These are phyloP conservation scores for Drosophila azteca DNA, from an alignment of 1,140 invertebrate genomes.

Conservation along the genomic window DNA sequence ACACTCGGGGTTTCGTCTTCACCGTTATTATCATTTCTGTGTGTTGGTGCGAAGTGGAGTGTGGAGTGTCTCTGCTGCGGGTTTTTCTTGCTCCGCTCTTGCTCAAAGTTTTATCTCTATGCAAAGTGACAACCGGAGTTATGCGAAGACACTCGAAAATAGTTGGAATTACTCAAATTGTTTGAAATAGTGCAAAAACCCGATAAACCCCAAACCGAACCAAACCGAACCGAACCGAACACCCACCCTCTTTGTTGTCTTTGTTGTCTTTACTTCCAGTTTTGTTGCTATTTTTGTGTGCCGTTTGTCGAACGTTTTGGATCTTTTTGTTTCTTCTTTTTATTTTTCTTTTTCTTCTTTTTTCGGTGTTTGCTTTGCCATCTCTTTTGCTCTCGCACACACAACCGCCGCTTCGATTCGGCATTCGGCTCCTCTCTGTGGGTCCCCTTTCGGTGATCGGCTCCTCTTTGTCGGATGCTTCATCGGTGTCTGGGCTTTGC, in stretches of 20 bases:
- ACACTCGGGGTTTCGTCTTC: constrained; percentile 44
- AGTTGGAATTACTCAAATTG: constrained; percentile 57
- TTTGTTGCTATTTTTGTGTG: constrained; percentile 29
- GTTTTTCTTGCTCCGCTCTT: constrained; percentile 3
- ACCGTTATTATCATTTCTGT: constrained; percentile 68
- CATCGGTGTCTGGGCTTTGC: constrained; percentile 61
- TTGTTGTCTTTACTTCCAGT: constrained; percentile 14
- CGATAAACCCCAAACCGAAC: constrained; percentile 21
- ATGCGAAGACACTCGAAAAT: constrained; percentile 47
- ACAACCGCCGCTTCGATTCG: constrained; percentile 27
- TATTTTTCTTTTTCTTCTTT: background rate
- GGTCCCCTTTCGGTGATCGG: constrained; percentile 41
- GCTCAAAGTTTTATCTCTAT: constrained; percentile 47
- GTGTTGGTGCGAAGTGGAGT: constrained; percentile 30
- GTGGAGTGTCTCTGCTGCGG: constrained; percentile 1
- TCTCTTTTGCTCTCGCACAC: constrained; percentile 63
- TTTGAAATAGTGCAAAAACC: constrained; percentile 43
- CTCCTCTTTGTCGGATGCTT: constrained; percentile 58
- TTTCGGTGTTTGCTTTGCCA: constrained; percentile 51
- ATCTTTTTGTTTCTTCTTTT: constrained; percentile 15
- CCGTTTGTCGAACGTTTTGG: constrained; percentile 27
- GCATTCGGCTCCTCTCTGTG: constrained; percentile 46
- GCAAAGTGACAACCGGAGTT: constrained; percentile 61
- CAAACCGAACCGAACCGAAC: constrained; percentile 12
- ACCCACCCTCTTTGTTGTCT: constrained; percentile 31